Conservation (phyloP, 2,797 vertebrate genomes). For the Iguana delicatissima region DNA sequence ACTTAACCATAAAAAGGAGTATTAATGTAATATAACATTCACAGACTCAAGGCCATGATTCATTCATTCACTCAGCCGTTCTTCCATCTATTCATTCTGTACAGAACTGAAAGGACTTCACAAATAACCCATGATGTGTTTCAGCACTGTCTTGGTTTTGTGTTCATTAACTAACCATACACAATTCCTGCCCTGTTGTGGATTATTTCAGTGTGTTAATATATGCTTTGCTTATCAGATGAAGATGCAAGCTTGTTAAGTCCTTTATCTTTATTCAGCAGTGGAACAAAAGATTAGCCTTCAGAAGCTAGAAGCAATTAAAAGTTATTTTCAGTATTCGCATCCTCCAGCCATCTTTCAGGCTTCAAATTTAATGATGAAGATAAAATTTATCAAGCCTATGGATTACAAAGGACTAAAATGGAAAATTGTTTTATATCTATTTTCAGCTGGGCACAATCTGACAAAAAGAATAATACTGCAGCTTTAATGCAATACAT, state of each 20-base stretch:
- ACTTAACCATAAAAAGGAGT: too few relatives aligned
- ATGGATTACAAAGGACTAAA: neutral
- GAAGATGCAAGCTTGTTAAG: neutral
- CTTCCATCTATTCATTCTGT: too few relatives aligned
- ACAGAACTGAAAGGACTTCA: too few relatives aligned
- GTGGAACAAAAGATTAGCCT: neutral
- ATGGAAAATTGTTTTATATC: neutral
- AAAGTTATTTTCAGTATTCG: neutral
- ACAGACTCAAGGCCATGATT: too few relatives aligned
- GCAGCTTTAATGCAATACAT: neutral
- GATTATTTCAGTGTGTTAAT: neutral
- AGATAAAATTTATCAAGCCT: neutral
- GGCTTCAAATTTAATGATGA: neutral
- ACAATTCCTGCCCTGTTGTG: neutral
- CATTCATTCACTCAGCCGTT: too few relatives aligned
- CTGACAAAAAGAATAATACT: neutral
- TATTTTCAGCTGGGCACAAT: neutral
- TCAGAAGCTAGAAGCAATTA: neutral
- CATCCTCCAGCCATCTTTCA: neutral
- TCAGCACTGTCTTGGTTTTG: neutral
- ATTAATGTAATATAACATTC: too few relatives aligned
- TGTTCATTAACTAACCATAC: neutral
- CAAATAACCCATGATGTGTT: neutral
- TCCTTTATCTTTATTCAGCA: neutral
- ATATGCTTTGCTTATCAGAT: conserved; percentile 8